phyloP scores from a whole-genome alignment of 2,113 vertebrate species.

The Menura novaehollandiae region DNA sequence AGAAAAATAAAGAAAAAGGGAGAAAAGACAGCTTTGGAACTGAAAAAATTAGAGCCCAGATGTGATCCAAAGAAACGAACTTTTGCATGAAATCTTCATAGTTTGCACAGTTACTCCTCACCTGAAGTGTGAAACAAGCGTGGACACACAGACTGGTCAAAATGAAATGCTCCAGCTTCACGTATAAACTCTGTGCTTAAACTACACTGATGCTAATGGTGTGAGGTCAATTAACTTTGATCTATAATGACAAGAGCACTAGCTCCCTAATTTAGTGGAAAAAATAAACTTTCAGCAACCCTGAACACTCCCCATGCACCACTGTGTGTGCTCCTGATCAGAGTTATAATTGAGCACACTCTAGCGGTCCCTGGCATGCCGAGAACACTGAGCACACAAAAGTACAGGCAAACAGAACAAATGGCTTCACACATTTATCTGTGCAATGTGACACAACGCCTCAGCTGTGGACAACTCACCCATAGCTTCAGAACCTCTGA shows the following conservation, averaged over 20 bases:
- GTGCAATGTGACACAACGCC: fast-evolving
- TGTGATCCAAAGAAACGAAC: not conserved
- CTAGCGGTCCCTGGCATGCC: not conserved
- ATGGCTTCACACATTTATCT: fast-evolving
- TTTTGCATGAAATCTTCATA: not conserved
- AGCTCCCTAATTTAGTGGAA: constrained; percentile 16
- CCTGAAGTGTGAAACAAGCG: not conserved
- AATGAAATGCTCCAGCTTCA: not conserved
- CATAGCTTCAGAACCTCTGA: not conserved
- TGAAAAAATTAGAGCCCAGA: not conserved
- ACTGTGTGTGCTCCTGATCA: fast-evolving
- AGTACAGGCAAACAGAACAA: not conserved
- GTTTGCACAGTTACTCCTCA: not conserved
- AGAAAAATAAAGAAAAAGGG: not conserved
- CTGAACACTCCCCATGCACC: not conserved
- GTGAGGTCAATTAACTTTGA: not conserved
- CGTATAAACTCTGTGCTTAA: not conserved
- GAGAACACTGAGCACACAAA: fast-evolving
- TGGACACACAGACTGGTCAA: not conserved
- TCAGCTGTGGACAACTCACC: not conserved
- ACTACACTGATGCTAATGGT: not conserved
- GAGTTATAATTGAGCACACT: not conserved
- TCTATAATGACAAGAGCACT: not conserved
- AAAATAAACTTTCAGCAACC: not conserved
- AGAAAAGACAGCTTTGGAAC: not conserved